Evolutionary conservation across 2,888 invertebrate species (phyloP).

Genomic region (Chironomus riparius): DNA sequence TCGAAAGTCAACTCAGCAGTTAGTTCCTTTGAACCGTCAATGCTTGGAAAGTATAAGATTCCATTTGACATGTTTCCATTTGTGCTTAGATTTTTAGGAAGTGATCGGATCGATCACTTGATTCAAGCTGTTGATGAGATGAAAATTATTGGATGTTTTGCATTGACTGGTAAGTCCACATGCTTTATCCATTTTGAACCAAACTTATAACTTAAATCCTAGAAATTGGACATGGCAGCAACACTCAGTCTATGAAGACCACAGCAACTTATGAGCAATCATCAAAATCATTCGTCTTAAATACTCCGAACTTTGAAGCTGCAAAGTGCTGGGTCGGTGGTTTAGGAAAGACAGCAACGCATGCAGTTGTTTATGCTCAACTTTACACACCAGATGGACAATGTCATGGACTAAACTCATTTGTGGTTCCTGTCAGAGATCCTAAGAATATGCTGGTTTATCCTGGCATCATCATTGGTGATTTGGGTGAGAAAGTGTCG

Average conservation of each 20-base stretch:
- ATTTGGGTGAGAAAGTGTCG: constrained; percentile 87
- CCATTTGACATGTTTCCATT: constrained; percentile 59
- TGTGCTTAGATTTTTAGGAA: constrained; percentile 55
- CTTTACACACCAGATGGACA: constrained; percentile 66
- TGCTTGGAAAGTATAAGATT: constrained; percentile 56
- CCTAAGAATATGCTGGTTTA: constrained; percentile 58
- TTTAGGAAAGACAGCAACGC: constrained; percentile 54
- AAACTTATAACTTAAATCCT: no score
- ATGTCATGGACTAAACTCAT: constrained; percentile 78
- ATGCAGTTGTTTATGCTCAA: constrained; percentile 82
- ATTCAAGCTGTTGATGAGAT: constrained; percentile 41
- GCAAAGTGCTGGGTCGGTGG: constrained; percentile 80
- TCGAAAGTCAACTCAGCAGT: constrained; percentile 47
- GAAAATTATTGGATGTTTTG: constrained; percentile 63
- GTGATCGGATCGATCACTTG: constrained; percentile 49
- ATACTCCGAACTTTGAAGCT: constrained; percentile 68
- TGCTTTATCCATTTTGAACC: no score
- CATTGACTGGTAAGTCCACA: constrained; percentile 49
- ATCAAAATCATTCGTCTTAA: constrained; percentile 61
- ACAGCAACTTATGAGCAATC: constrained; percentile 69
- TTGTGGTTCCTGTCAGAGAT: constrained; percentile 79
- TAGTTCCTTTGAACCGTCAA: constrained; percentile 52
- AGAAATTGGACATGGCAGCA: constrained; percentile 85
- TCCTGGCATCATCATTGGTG: constrained; percentile 78
- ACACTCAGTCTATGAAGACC: constrained; percentile 78